A percentile compares a stretch with the other conserved stretches of the same genome.
These are phyloP conservation scores for Tenthredo notha DNA, from an alignment of 2,888 invertebrate species.

Conservation along the genomic window DNA sequence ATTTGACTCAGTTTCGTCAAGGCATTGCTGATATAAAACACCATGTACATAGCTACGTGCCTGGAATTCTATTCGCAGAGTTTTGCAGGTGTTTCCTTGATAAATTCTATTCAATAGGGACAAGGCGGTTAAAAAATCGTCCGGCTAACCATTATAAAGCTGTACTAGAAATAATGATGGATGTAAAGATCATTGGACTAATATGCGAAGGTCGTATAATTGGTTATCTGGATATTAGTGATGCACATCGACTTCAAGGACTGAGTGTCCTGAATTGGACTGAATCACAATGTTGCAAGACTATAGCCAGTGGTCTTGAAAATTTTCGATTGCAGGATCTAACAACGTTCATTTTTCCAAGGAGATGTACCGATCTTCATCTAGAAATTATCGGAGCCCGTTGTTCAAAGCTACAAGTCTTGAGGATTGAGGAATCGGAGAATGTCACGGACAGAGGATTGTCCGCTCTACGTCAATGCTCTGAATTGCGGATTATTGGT, in stretches of 20 bases:
- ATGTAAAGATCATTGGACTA: constrained; percentile 13
- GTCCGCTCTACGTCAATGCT: not conserved
- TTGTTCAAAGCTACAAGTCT: constrained; percentile 24
- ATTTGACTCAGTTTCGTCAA: not conserved
- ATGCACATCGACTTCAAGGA: not conserved
- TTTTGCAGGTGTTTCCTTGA: constrained; percentile 13
- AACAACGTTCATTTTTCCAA: not conserved
- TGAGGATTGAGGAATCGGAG: not conserved
- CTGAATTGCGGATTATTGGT: constrained; percentile 23
- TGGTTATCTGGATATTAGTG: not conserved
- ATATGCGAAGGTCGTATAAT: not conserved
- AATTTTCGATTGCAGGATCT: constrained; percentile 3
- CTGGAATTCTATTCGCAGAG: not conserved
- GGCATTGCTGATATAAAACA: not conserved
- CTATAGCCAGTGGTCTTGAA: not conserved
- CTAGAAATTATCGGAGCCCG: not conserved
- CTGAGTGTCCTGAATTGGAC: not conserved
- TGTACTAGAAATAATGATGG: constrained; percentile 28
- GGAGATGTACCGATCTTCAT: constrained; percentile 15
- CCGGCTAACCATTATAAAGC: constrained; percentile 16
- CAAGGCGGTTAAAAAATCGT: not conserved
- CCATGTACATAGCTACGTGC: not conserved
- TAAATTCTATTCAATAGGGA: not conserved
- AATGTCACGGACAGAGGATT: constrained; percentile 31
- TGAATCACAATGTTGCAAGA: not conserved